phyloP scores from a whole-genome alignment of 2,113 vertebrate genomes.

The Oryzias curvinotus region DNA sequence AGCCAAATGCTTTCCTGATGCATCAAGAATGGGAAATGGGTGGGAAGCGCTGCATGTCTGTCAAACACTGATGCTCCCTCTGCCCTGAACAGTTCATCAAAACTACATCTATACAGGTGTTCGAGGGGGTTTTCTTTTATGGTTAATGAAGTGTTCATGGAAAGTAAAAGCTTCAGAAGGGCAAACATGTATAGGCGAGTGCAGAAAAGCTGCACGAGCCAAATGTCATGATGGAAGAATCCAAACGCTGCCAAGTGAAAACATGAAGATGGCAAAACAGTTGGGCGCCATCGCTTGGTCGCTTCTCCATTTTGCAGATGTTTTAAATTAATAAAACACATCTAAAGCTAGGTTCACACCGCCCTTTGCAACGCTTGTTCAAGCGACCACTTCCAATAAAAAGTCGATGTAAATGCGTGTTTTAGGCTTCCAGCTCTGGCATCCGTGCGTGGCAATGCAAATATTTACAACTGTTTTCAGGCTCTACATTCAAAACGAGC shows the following conservation, averaged over 20 bases:
- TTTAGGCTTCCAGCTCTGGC: too few species aligned
- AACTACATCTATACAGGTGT: background rate
- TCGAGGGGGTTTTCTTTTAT: background rate
- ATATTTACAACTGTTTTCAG: too few species aligned
- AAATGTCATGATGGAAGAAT: conserved; percentile 29
- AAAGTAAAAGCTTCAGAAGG: background rate
- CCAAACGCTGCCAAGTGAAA: conserved; percentile 20
- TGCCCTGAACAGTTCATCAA: conserved; percentile 8
- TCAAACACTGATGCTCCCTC: conserved; percentile 12
- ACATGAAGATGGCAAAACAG: conserved; percentile 42
- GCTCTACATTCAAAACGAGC: too few species aligned
- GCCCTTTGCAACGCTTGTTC: too few species aligned
- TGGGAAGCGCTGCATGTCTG: conserved; percentile 50
- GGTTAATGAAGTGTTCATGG: background rate
- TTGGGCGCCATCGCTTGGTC: conserved; percentile 13
- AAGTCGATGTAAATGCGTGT: too few species aligned
- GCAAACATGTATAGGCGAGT: background rate
- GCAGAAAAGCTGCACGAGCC: background rate
- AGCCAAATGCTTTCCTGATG: conserved; percentile 14
- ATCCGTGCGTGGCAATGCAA: too few species aligned
- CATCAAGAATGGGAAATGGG: conserved; percentile 7
- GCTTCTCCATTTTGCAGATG: conserved; percentile 23
- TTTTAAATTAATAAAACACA: conserved; percentile 18
- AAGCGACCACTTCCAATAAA: too few species aligned
- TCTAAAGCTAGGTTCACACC: too few species aligned